Base-by-base conservation (phyloP, 2,113 vertebrate species). In the Cebidichthys violaceus region DNA sequence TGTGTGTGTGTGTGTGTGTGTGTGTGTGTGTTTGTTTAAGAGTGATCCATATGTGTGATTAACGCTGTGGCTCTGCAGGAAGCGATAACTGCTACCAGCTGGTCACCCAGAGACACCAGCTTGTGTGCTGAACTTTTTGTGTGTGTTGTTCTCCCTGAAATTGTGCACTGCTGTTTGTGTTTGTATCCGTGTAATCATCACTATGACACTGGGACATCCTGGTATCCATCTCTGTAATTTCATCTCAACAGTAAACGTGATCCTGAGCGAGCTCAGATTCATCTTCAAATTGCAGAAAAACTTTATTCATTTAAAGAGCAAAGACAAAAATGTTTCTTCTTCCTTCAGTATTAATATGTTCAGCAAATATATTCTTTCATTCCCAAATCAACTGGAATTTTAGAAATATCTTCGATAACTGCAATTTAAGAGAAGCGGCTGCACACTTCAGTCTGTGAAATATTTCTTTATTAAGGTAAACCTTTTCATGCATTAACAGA, bases 31-130 rank as follows among this genome's bases (percentile, higher is more conserved):
- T 50, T 33, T 33, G 31, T 0, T 33, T 0, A 33, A 33, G 50
- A 24, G 24, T 60, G 64, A 75, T 74, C 75, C 76, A 79, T 77
- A 70, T 76, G 77, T 87, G 81, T 84, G 82, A 80, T 73, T 73
- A 77, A 74, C 64, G 50, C 17, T 52, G 55, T 45, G 33, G 62
- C 62, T 75, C 76, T 62, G 75, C 3, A 20, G 69, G 68, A 31
- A 60, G 31, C 41, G 29, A 60, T 73, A 81, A 81, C 65, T 61
- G 65, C 33, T 64, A 47, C 79, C 83, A 83, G 79, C 83, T 86
- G 71, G 72, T 55, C 66, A 35, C 24, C 50, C 62, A 75, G n/a
- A 82, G 45, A 64, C 7, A 69, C 17, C 39, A 64, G 57, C 65
- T 54, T 0, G 24, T 39, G 33, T 50, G 27, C 15, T 62, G 18